phyloP scores from a whole-genome alignment of 2,113 vertebrate genomes.

The Hoplias malabaricus region DNA sequence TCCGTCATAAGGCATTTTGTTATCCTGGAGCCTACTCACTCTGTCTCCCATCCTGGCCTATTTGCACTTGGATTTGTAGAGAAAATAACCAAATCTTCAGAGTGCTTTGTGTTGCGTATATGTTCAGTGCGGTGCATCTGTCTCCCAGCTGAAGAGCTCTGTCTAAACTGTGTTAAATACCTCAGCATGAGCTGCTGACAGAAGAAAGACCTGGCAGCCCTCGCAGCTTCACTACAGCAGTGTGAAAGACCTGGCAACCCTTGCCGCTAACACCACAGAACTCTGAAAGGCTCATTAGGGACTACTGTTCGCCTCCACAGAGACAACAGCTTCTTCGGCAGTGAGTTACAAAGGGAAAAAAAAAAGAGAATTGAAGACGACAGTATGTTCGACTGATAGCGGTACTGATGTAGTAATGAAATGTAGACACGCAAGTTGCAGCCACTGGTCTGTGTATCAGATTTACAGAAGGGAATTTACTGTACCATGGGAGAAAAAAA shows the following conservation, averaged over 20 bases:
- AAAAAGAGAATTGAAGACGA: slow-evolving; percentile 7
- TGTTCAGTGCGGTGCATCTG: slow-evolving; percentile 25
- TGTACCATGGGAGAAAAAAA: slow-evolving; percentile 39
- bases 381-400: slow-evolving; percentile 4
- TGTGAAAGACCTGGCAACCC: slow-evolving; percentile 41
- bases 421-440: slow-evolving; percentile 10
- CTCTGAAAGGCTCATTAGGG: slow-evolving; percentile 43
- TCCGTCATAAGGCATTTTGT: slow-evolving; percentile 11
- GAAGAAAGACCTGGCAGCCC: slow-evolving; percentile 41
- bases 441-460: slow-evolving; percentile 12
- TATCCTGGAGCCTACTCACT: slow-evolving; percentile 40
- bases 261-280: slow-evolving; percentile 5
- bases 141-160: slow-evolving; percentile 18
- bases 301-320: slow-evolving; percentile 38
- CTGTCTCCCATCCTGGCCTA: slow-evolving; percentile 21
- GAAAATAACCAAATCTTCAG: slow-evolving; percentile 34
- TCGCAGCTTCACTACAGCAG: slow-evolving; percentile 15
- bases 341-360: slow-evolving; percentile 22
- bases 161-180: slow-evolving; percentile 44
- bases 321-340: slow-evolving; percentile 27
- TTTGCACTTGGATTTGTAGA: slow-evolving; percentile 34
- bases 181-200: slow-evolving; percentile 19
- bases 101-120: slow-evolving; percentile 15
- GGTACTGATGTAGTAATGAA: slow-evolving; percentile 17
- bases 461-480: slow-evolving; percentile 16